Evolutionary conservation across 2,888 invertebrate genomes (phyloP).

Genomic region (Abrostola triplasia): DNA sequence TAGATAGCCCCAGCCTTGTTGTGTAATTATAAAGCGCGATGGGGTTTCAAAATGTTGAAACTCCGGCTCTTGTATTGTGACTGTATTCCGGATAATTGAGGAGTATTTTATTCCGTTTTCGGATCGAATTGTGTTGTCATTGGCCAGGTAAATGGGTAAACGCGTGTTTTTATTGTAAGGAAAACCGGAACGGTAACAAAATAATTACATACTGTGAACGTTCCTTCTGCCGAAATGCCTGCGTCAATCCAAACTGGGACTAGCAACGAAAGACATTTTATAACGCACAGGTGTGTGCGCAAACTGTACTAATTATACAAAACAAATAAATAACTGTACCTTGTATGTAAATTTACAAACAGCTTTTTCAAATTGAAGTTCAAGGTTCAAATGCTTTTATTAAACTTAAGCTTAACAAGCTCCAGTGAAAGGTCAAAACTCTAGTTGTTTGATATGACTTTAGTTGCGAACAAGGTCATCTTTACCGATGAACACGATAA

Average conservation of each 20-base stretch:
- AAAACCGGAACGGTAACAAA: neutral
- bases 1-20: slow-evolving; percentile 49
- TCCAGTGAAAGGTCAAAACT: neutral
- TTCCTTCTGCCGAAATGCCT: no score
- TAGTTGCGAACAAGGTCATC: neutral
- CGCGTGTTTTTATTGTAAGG: neutral
- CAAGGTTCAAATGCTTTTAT: neutral
- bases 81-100: slow-evolving; percentile 36
- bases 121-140: slow-evolving; percentile 7
- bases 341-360: no score
- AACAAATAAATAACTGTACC: neutral
- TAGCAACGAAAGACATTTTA: neutral
- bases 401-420: neutral
- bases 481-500: neutral
- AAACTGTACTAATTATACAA: neutral
- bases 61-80: slow-evolving; percentile 23
- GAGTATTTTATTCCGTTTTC: slow-evolving; percentile 29
- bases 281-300: no score
- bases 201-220: no score
- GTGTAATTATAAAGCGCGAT: slow-evolving; percentile 56
- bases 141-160: neutral
- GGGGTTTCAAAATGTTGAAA: slow-evolving; percentile 38
- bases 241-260: no score
- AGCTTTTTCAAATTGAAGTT: neutral
- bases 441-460: neutral